Percentiles rank a stretch among this genome's conserved stretches.
These are phyloP conservation scores for Laticauda colubrina DNA, from an alignment of 2,113 vertebrate genomes.

Conservation along the genomic window DNA sequence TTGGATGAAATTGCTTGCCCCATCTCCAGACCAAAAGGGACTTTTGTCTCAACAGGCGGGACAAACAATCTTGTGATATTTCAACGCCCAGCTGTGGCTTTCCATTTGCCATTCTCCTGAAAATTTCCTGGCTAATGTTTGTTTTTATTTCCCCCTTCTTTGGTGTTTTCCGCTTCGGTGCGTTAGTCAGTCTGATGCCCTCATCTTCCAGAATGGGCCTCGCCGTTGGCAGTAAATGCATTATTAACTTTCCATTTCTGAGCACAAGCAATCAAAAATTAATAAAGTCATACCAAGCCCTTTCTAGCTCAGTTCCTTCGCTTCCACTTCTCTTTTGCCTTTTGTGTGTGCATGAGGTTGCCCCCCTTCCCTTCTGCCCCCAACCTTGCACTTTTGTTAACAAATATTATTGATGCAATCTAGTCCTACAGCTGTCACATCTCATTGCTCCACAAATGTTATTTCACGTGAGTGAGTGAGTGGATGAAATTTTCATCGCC, in stretches of 20 bases:
- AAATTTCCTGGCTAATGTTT: not conserved
- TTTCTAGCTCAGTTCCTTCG: conserved; percentile 30
- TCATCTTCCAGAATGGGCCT: conserved; percentile 20
- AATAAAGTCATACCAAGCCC: conserved; percentile 36
- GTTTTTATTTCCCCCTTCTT: not conserved
- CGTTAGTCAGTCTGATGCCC: conserved; percentile 1
- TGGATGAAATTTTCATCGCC: not conserved
- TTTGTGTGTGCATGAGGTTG: not conserved
- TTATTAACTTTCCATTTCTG: conserved; percentile 42
- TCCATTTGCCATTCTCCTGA: not conserved
- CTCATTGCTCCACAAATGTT: not conserved
- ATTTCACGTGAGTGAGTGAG: not conserved
- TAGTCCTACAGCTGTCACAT: not conserved
- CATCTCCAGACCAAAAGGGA: not conserved
- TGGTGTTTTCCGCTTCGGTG: not conserved
- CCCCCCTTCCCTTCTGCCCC: not conserved
- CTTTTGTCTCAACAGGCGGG: not conserved
- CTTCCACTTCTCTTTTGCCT: not conserved
- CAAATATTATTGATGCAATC: not conserved
- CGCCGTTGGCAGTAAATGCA: conserved; percentile 40
- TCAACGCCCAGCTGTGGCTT: not conserved
- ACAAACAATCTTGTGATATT: accelerated
- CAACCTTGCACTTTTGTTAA: conserved; percentile 5
- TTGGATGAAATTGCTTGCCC: not conserved
- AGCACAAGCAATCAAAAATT: conserved; percentile 51